Evolutionary conservation across 2,888 invertebrate genomes (phyloP).

Genomic region (Eupithecia centaureata): DNA sequence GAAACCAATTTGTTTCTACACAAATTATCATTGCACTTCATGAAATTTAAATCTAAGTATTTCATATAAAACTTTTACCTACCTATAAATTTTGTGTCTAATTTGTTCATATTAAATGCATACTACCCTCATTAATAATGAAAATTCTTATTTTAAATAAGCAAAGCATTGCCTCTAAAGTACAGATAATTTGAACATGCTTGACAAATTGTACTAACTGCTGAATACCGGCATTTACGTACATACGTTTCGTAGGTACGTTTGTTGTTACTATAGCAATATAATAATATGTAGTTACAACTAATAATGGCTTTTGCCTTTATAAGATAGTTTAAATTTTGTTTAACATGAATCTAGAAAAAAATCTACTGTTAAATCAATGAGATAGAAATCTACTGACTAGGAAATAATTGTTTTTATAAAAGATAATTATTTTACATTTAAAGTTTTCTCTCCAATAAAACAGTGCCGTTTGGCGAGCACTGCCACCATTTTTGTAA

Average conservation of each 20-base stretch:
- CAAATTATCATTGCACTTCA: not conserved
- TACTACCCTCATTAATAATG: not conserved
- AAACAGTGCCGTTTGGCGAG: not conserved
- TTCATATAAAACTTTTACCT: not conserved
- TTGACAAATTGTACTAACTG: constrained; percentile 1
- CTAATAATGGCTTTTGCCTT: not conserved
- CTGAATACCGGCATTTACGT: not conserved
- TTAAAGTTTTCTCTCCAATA: not conserved
- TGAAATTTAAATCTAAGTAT: not conserved
- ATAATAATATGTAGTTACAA: not conserved
- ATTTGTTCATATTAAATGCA: constrained; percentile 7
- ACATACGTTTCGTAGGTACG: too few relatives aligned
- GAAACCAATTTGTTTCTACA: not conserved
- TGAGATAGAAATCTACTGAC: not conserved
- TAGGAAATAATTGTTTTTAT: not conserved
- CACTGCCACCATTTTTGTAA: not conserved
- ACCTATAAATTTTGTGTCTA: not conserved
- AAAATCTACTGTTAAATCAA: not conserved
- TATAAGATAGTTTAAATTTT: not conserved
- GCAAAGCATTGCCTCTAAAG: not conserved
- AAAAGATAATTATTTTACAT: not conserved
- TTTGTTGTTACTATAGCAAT: too few relatives aligned
- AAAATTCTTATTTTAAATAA: not conserved
- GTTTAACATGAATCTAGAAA: not conserved
- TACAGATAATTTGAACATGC: not conserved